phyloP scores from a whole-genome alignment of 1,140 invertebrate species.

The Drosophila funebris region DNA sequence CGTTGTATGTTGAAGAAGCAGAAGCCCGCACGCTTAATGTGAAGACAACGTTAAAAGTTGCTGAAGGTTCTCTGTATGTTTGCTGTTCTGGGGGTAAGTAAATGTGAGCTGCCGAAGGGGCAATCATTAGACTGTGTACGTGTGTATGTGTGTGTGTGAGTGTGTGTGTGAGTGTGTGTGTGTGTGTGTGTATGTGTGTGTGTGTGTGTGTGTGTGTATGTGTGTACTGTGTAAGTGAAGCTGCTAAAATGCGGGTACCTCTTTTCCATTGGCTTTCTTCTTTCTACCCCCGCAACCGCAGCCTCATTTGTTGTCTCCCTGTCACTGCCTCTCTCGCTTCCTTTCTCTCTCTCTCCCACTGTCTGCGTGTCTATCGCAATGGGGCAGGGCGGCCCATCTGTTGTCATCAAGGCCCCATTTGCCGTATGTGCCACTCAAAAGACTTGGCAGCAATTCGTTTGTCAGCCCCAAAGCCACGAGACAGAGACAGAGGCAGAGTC shows the following conservation, averaged over 20 bases:
- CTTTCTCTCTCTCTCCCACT: not conserved
- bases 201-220: not conserved
- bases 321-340: not conserved
- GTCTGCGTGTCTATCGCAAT: not conserved
- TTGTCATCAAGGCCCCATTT: constrained; percentile 17
- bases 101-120: not conserved
- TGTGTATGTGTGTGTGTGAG: not conserved
- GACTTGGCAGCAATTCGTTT: constrained; percentile 25
- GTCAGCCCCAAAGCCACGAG: not conserved
- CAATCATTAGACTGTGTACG: constrained; percentile 14
- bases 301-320: not conserved
- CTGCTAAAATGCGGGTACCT: constrained; percentile 35
- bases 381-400: constrained; percentile 6
- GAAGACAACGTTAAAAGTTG: not conserved
- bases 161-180: no score
- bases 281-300: not conserved
- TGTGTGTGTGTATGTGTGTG: not conserved
- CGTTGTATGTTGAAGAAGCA: no score
- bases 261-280: constrained; percentile 6
- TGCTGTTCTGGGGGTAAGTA: not conserved
- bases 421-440: constrained; percentile 1
- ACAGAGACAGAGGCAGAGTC: not conserved
- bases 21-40: constrained; percentile 2
- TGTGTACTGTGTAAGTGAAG: not conserved
- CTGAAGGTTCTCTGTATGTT: not conserved